Percentiles rank a stretch among this genome's conserved stretches.
Evolutionary conservation across 2,113 vertebrate genomes (phyloP).

Genomic region (Microcebus tavaratra): DNA sequence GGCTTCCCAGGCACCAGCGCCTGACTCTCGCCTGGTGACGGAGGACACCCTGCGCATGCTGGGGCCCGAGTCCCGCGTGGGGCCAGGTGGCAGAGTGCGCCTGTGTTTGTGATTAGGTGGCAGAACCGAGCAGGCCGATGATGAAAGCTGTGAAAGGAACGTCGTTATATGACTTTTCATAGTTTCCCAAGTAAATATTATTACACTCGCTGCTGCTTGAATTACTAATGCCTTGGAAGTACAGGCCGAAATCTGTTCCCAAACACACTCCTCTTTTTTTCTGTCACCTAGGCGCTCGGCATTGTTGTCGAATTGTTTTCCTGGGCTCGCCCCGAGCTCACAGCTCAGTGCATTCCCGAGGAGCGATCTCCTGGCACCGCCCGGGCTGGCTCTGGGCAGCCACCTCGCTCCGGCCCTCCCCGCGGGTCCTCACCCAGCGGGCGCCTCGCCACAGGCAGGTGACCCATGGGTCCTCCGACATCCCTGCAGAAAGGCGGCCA

Average conservation of each 20-base stretch:
- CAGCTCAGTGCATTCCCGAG: background rate
- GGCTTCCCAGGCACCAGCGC: accelerated
- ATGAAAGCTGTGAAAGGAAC: slow-evolving; percentile 53
- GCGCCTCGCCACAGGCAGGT: slow-evolving; percentile 44
- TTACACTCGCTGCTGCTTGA: slow-evolving; percentile 63
- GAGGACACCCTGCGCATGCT: accelerated
- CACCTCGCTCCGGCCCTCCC: background rate
- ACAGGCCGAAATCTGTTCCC: slow-evolving; percentile 39
- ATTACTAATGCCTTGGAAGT: slow-evolving; percentile 72
- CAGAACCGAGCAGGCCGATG: background rate
- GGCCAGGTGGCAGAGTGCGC: background rate
- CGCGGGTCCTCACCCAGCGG: background rate
- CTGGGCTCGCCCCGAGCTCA: slow-evolving; percentile 1
- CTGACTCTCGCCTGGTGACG: background rate
- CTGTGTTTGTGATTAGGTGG: slow-evolving; percentile 44
- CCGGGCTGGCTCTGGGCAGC: accelerated
- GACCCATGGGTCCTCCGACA: background rate
- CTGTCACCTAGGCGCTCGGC: slow-evolving; percentile 67
- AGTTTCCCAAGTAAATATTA: slow-evolving; percentile 65
- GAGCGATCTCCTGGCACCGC: slow-evolving; percentile 11
- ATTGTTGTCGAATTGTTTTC: slow-evolving; percentile 71
- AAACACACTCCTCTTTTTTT: slow-evolving; percentile 48
- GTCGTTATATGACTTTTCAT: slow-evolving; percentile 57
- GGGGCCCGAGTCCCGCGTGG: background rate
- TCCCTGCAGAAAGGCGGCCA: background rate